Evolutionary conservation across 2,113 vertebrate genomes (phyloP), one percentile per base, ranked within the genome.

Genomic region (Romanogobio albipinnatus): DNA sequence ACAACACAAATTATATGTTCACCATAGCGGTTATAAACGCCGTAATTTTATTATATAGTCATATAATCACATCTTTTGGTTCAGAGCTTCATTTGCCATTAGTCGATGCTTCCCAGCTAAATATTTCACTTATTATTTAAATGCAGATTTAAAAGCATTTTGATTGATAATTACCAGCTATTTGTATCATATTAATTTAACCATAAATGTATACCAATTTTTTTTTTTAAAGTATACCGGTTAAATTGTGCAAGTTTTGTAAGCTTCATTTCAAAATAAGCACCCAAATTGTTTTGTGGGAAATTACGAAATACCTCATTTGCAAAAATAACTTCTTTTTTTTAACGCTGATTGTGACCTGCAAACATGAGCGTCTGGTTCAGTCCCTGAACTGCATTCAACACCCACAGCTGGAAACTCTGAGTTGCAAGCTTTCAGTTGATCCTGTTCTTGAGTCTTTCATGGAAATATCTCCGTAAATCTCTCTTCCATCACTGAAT

Each of bases 321-420:
- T 66, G 13, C 26, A 9, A 66, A 17, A 66, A 8, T 0, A 9
- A 33, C 2, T 14, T 24, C 0, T 39, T 2, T 47, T 43, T 26
- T 22, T 24, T 43, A 45, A 2, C 3, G n/a, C 3, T 5, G 43
- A 11, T 14, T n/a, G 22, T 49, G 71, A 74, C n/a, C 43, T 49
- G 22, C 39, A 62, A 39, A 79, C 77, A 24, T 1, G 8, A 4
- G 6, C 1, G 76, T 3, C 76, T 78, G 10, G 14, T 64, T 47
- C 43, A 49, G 71, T 74, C 59, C 24, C 22, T 19, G 39, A 62
- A 43, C 56, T 11, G 56, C 77, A 59, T 24, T 62, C n/a, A 36
- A 71, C 76, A 70, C 87, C 81, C 76, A 76, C 81, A 61, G 2
- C 14, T 68, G 84, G 66, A 84, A 86, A 88, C 10, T 76, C 9